Evolutionary conservation across 2,888 invertebrate genomes (phyloP).

Genomic region (Calameuta pallipes): DNA sequence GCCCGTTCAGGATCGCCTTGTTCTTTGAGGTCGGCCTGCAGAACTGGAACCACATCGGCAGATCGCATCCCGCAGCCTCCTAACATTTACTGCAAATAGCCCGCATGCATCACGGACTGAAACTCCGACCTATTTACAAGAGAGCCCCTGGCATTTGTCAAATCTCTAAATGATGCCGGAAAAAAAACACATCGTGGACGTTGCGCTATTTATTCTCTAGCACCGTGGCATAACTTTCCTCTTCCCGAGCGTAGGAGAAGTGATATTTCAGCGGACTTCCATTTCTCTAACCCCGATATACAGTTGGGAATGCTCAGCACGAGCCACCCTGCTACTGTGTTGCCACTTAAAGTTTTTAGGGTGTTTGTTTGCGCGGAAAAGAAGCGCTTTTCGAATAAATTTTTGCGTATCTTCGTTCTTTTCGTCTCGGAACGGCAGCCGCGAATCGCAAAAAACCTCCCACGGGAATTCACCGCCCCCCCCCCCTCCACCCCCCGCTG

Average conservation of each 20-base stretch:
- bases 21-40: background rate
- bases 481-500: too few species aligned
- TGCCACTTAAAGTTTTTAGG: background rate
- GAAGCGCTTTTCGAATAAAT: background rate
- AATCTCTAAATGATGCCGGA: slow-evolving; percentile 19
- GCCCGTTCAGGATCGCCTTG: too few species aligned
- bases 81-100: slow-evolving; percentile 43
- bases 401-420: background rate
- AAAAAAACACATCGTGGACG: slow-evolving; percentile 17
- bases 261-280: slow-evolving; percentile 31
- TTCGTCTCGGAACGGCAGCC: background rate
- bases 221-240: slow-evolving; percentile 9
- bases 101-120: slow-evolving; percentile 45
- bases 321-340: too few species aligned
- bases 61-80: slow-evolving; percentile 12
- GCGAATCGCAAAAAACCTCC: background rate
- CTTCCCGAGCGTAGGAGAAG: slow-evolving; percentile 10
- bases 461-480: background rate
- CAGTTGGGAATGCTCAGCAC: slow-evolving; percentile 21
- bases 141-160: slow-evolving; percentile 31
- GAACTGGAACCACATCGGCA: slow-evolving; percentile 2
- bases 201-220: slow-evolving; percentile 20
- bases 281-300: slow-evolving; percentile 50
- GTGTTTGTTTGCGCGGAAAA: slow-evolving; percentile 4
- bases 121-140: slow-evolving; percentile 38